Evolutionary conservation across 2,888 invertebrate genomes (phyloP), one percentile per base, ranked within the genome.

Genomic region (Cephus runcator): DNA sequence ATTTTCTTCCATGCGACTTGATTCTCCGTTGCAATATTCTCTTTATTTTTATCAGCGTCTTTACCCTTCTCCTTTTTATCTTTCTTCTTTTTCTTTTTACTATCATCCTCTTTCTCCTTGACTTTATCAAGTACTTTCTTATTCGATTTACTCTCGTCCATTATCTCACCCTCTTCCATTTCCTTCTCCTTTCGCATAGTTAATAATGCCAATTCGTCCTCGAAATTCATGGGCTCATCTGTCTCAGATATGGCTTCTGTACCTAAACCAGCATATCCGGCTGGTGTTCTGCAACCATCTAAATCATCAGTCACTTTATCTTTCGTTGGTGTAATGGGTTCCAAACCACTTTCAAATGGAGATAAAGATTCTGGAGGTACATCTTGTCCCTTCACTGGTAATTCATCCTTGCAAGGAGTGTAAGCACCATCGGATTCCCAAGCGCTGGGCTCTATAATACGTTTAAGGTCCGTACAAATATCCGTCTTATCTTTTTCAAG

Each of bases 1-100:
- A 96, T 92, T 89, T 97, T 97, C 87, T 97, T 97, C 93, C 97
- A 97, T 0, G 94, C 91, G 9, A 94, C 91, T 56, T 93, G 93
- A 34, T 90, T 91, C 40, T 89, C 87, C 12, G 89, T 87, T 0
- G 90, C 87, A 15, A 91, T 91, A 87, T 94, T 94, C 74, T 94
- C 93, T 79, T 92, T 93, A 82, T 93, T 93, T 40, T 90, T 90
- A 69, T 92, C 92, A 0, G 89, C 90, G 9, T 93, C 92, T 75
- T 92, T 93, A 36, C 89, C 90, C 68, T 89, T 91, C 40, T 91
- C 90, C 85, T 93, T 93, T 56, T 93, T 92, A 0, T 93, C 93
- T 74, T 93, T 93, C 82, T 94, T 93, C 86, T 93, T 93, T 85
- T 93, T 93, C 84, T 93, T 93, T 83, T 92, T 93, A 80, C 92